Evolutionary conservation across 2,888 invertebrate species (phyloP), one percentile per base, ranked within the genome.

Genomic region (Acrobasis consociella): DNA sequence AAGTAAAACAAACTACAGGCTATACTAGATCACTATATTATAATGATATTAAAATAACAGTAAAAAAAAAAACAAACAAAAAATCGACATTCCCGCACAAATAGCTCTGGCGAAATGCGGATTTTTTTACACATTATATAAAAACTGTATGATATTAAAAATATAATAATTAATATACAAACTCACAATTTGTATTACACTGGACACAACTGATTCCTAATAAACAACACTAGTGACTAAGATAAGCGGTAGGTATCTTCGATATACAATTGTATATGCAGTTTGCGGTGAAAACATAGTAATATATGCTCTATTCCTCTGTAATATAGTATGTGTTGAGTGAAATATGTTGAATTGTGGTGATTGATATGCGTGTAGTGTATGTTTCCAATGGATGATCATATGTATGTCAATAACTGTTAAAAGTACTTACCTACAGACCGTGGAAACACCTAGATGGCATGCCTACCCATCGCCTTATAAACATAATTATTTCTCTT

Each of bases 221-320:
- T 55, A 39, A 2, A 16, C 10, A 10, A 39, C 2, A 11, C 9
- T 11, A 15, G 39, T 55, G 55, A 55, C 55, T 55, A 39, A 55
- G 55, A 55, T 55, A 55, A 15, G 16, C 3, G 38, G 39, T 55
- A 55, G 38, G 39, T 55, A 55, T 55, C 39, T 55, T 55, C 39
- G 55, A 16, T 9, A 17, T 39, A 15, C 55, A 55, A 55, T 55
- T 55, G 9, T 15, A 11, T 16, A 55, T 39, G 31, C 39, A 55
- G 16, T 16, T 55, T 55, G 16, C 55, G 5, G 7, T 11, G 10
- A 10, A 16, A 39, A 39, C 15, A 39, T 16, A 16, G 16, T 15
- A 55, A 39, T 16, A 16, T 55, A 15, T 39, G 7, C 55, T 55
- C 39, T 55, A 55, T 15, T 7, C 9, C 55, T 11, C 9, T 11